Conservation (phyloP, 2,888 invertebrate genomes). For the Polydrusus cervinus region DNA sequence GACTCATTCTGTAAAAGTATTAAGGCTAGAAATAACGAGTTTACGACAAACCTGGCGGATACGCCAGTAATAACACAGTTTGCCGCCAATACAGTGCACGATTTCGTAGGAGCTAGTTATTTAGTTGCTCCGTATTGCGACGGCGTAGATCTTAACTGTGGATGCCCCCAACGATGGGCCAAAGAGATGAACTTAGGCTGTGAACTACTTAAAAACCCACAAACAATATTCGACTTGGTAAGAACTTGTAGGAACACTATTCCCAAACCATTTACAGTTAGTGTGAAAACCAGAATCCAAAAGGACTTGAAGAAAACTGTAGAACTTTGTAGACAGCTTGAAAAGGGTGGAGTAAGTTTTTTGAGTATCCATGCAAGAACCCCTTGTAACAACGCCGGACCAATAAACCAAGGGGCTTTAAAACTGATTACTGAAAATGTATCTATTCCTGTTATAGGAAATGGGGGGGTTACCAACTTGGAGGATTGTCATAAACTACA, state of each 20-base stretch:
- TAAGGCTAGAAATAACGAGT: constrained; percentile 89
- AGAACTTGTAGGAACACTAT: constrained; percentile 83
- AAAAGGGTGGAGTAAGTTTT: constrained; percentile 91
- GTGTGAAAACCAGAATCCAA: constrained; percentile 92
- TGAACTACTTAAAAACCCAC: constrained; percentile 86
- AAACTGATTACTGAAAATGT: constrained; percentile 81
- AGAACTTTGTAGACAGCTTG: constrained; percentile 85
- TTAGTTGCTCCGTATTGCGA: constrained; percentile 86
- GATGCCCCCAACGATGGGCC: constrained; percentile 98
- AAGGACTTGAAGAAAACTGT: constrained; percentile 83
- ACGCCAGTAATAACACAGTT: constrained; percentile 94
- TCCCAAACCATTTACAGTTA: constrained; percentile 85
- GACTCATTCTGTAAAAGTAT: constrained; percentile 93
- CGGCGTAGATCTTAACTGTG: constrained; percentile 97
- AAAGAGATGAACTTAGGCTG: constrained; percentile 93
- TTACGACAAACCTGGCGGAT: constrained; percentile 77
- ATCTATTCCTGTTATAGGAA: constrained; percentile 90
- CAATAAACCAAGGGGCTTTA: constrained; percentile 82
- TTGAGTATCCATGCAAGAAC: constrained; percentile 95
- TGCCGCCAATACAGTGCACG: constrained; percentile 88
- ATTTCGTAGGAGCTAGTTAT: constrained; percentile 90
- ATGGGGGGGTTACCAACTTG: constrained; percentile 89
- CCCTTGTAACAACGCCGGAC: constrained; percentile 84
- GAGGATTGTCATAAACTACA: constrained; percentile 82
- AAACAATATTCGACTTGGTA: constrained; percentile 87